Evolutionary conservation across 2,888 invertebrate genomes (phyloP).

Genomic region (Hylaea fasciaria): DNA sequence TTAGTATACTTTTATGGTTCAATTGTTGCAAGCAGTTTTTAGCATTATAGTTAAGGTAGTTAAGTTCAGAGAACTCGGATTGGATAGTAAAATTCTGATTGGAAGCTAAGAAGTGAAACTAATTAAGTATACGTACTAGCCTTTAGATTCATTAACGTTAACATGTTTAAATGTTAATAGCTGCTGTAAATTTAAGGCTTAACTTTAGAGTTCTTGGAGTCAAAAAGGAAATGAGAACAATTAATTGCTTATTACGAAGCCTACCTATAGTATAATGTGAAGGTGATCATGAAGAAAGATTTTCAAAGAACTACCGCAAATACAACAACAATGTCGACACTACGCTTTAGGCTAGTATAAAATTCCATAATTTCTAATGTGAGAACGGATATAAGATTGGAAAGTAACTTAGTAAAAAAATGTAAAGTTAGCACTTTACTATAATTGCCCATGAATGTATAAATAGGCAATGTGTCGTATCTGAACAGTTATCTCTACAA

Average conservation of each 20-base stretch:
- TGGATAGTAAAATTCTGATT: conserved; percentile 18
- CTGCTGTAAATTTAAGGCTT: conserved; percentile 7
- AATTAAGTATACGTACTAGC: conserved; percentile 1
- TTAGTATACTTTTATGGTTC: conserved; percentile 15
- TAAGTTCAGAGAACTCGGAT: conserved; percentile 14
- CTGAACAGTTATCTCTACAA: too few species aligned
- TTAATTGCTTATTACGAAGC: background rate
- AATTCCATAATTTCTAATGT: background rate
- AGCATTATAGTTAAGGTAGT: too few species aligned
- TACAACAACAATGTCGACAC: too few species aligned
- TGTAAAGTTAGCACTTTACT: too few species aligned
- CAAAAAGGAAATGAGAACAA: background rate
- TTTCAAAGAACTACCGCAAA: too few species aligned
- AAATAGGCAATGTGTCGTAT: too few species aligned
- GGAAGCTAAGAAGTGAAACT: conserved; percentile 4
- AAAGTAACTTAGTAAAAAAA: too few species aligned
- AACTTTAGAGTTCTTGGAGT: background rate
- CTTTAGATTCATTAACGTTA: conserved; percentile 7
- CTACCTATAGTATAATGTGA: background rate
- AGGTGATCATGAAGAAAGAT: too few species aligned
- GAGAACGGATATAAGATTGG: too few species aligned
- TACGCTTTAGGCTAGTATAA: background rate
- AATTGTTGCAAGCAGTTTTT: conserved; percentile 20
- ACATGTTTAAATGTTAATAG: conserved; percentile 1
- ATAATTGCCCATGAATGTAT: too few species aligned